These are phyloP conservation scores for Piliocolobus tephrosceles DNA, from an alignment of 2,113 vertebrate genomes.

Conservation along the genomic window DNA sequence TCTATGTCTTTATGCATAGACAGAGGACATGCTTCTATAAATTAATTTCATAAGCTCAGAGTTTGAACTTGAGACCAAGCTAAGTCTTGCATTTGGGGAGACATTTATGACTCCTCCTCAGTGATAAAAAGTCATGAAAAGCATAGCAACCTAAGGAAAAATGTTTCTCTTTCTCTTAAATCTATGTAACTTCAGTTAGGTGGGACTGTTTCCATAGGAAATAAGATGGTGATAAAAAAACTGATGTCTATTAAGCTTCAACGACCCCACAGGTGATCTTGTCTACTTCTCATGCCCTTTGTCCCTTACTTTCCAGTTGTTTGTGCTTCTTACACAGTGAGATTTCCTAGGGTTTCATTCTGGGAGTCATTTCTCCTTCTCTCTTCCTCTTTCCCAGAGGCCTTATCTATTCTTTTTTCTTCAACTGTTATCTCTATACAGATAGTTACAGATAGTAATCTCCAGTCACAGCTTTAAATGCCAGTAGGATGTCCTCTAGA, in stretches of 20 bases:
- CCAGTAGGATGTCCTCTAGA: background rate
- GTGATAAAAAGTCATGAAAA: background rate
- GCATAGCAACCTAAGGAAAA: background rate
- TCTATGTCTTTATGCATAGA: background rate
- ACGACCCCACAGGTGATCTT: background rate
- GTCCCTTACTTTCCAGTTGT: background rate
- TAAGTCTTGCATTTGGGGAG: background rate
- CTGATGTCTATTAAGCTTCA: background rate
- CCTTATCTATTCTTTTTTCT: slow-evolving; percentile 26
- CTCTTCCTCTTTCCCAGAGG: background rate
- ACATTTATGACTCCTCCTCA: background rate
- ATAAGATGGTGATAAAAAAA: background rate
- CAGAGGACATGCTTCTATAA: slow-evolving; percentile 65
- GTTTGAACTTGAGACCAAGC: background rate
- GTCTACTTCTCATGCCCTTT: background rate
- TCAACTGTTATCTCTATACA: background rate
- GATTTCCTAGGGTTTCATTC: background rate
- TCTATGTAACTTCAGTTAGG: background rate
- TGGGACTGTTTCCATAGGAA: background rate
- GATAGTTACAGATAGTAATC: background rate
- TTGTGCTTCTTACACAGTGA: background rate
- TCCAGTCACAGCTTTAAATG: background rate
- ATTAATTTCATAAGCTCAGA: slow-evolving; percentile 60
- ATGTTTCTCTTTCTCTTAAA: background rate
- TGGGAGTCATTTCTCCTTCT: background rate